Base-by-base conservation (phyloP, 2,888 invertebrate species). In the Lasius fuliginosus region DNA sequence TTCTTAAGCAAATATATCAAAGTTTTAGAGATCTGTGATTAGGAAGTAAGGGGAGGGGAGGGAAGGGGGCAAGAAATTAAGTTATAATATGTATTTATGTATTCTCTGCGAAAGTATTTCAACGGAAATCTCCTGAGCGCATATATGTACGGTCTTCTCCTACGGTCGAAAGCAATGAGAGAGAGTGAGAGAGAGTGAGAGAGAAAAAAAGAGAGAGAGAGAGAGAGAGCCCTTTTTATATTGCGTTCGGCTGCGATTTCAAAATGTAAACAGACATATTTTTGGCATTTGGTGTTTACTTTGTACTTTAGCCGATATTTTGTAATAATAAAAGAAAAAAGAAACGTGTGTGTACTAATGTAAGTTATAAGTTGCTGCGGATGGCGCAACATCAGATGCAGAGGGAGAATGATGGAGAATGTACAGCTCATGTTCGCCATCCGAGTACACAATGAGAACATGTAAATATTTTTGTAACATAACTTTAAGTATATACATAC, bases 401-500 rank as follows among this genome's bases (percentile, higher is more conserved):
- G 83, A 49, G 23, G 40, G 53, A 69, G 49, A 74, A n/a, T n/a
- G 49, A 6, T n/a, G 5, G 60, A 58, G 40, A 76, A 60, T 91
- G 90, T 89, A 90, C 89, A 92, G 89, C 84, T 87, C 76, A 53
- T 71, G 86, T 84, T 86, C 85, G 67, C 76, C 68, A 83, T 64
- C 74, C 56, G 60, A 64, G 58, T 60, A 75, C 67, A 82, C 84
- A 86, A 82, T 85, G 85, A 89, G 6, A 90, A 86, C 86, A 62
- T 92, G 92, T 92, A 92, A 87, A 92, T 92, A 92, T 88, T 90
- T 88, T 90, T 92, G 90, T 92, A 92, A 92, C 87, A 92, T 92
- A 91, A 91, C 85, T 85, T 87, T 92, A 91, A 88, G 87, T 85
- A 85, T 83, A 68, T 67, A 86, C 77, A 73, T 83, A 82, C 5